A percentile compares a stretch with the other conserved stretches of the same genome.
Conservation (phyloP, 23 tunicate genomes). For the Phallusia fumigata region DNA sequence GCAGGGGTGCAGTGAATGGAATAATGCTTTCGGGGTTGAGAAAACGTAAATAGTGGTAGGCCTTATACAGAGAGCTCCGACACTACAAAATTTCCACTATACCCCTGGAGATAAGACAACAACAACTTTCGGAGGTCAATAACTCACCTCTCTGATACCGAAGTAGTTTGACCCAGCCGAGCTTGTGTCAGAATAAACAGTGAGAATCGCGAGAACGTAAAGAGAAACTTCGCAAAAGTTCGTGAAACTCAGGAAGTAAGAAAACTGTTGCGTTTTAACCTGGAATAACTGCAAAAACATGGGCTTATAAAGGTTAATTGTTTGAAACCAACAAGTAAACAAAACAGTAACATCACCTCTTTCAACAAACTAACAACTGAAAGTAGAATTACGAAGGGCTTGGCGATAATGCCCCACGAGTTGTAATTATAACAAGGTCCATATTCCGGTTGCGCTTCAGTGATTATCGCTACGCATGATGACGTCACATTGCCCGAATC, state of each 20-base stretch:
- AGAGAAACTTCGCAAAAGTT: conserved; percentile 73
- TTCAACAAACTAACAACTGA: conserved; percentile 58
- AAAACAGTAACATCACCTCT: conserved; percentile 43
- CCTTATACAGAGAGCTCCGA: no score
- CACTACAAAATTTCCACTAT: no score
- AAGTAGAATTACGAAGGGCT: conserved; percentile 38
- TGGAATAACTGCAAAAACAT: conserved; percentile 56
- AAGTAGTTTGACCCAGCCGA: conserved; percentile 18
- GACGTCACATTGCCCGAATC: not conserved
- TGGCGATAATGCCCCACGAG: conserved; percentile 40
- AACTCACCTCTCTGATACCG: conserved; percentile 77
- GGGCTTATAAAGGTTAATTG: not conserved
- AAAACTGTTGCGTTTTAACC: conserved; percentile 18
- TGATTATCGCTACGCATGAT: not conserved
- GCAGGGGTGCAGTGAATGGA: no score
- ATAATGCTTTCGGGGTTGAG: no score
- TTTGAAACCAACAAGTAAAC: not conserved
- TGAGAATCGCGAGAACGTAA: conserved; percentile 73
- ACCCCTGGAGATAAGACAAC: no score
- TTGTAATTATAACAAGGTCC: conserved; percentile 20
- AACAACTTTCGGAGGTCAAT: no score
- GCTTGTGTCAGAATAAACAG: conserved; percentile 34
- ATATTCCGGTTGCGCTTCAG: not conserved
- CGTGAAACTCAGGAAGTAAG: conserved; percentile 59
- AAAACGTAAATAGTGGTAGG: no score